A percentile compares a stretch with the other conserved stretches of the same genome.
Conservation (phyloP, 2,888 invertebrate species). For the Caenorhabditis drosophilae region DNA sequence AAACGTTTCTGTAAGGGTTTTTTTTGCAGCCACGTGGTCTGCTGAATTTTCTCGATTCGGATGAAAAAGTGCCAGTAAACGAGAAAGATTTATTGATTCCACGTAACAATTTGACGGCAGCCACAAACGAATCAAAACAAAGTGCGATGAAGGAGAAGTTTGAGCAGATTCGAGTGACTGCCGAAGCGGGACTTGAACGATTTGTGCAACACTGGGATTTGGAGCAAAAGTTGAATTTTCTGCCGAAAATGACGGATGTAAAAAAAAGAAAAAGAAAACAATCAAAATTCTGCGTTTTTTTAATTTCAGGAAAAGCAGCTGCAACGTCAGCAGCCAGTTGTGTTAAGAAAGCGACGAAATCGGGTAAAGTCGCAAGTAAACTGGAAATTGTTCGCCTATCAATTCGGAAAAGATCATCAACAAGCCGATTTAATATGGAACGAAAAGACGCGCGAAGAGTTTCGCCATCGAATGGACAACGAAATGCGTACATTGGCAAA, state of each 20-base stretch:
- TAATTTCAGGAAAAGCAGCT: constrained; percentile 53
- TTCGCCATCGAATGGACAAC: constrained; percentile 73
- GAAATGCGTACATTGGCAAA: constrained; percentile 79
- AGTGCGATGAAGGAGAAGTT: constrained; percentile 44
- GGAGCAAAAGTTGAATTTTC: constrained; percentile 70
- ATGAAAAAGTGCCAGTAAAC: constrained; percentile 80
- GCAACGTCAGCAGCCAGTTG: constrained; percentile 77
- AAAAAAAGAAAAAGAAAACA: no score
- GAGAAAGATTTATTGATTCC: constrained; percentile 73
- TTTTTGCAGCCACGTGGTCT: constrained; percentile 86
- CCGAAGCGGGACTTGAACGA: constrained; percentile 72
- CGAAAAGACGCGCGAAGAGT: constrained; percentile 92
- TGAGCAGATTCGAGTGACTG: constrained; percentile 47
- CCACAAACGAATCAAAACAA: constrained; percentile 70
- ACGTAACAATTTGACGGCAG: constrained; percentile 92
- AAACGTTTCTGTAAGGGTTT: background rate
- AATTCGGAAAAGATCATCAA: constrained; percentile 90
- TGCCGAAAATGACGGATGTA: constrained; percentile 59
- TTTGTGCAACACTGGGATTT: constrained; percentile 73
- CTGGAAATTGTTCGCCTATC: constrained; percentile 92
- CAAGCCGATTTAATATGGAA: constrained; percentile 98
- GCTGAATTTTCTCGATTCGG: constrained; percentile 84
- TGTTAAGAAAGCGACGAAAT: constrained; percentile 86
- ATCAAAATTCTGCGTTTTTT: no score
- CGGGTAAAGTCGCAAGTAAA: constrained; percentile 78